Base-by-base conservation (phyloP, 2,888 invertebrate genomes). In the Resseliella maxima region DNA sequence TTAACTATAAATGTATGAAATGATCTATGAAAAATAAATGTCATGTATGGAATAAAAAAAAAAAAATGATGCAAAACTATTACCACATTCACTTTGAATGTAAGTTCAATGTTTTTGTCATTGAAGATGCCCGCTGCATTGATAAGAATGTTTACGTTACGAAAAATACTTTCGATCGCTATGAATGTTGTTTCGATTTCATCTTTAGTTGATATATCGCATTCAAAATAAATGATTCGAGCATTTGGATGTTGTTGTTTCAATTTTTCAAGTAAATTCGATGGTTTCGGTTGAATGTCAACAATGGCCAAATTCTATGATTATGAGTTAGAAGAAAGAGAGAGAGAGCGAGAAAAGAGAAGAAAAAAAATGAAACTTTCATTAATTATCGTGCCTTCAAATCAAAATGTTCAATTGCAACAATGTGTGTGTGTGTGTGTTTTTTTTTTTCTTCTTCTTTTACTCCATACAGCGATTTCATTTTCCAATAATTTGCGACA, bases 11-110 rank as follows among this genome's bases (percentile, higher is more conserved):
- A n/a, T n/a, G n/a, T n/a, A n/a, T n/a, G n/a, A n/a, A n/a, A n/a
- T n/a, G n/a, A n/a, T n/a, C n/a, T n/a, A n/a, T n/a, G n/a, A n/a
- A n/a, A n/a, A n/a, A n/a, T n/a, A n/a, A n/a, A n/a, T n/a, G n/a
- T n/a, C n/a, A n/a, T n/a, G n/a, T n/a, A n/a, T n/a, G n/a, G n/a
- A n/a, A n/a, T n/a, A n/a, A n/a, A n/a, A n/a, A n/a, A n/a, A n/a
- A n/a, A n/a, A n/a, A n/a, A n/a, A n/a, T n/a, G n/a, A n/a, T n/a
- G n/a, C n/a, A 27, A 45, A 10, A 24, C 0, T 21, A 24, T 85
- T 46, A 85, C 85, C 27, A 85, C 38, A 31, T 85, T 85, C 24
- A 85, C 41, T 41, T 85, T 41, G 45, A 85, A 41, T 85, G 85
- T 85, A 12, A 27, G 3, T 18, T 45, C 15, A 27, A 85, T 31